A percentile compares a stretch with the other conserved stretches of the same genome.
Evolutionary conservation across 2,888 invertebrate species (phyloP).

Genomic region (Aethes cnicana): DNA sequence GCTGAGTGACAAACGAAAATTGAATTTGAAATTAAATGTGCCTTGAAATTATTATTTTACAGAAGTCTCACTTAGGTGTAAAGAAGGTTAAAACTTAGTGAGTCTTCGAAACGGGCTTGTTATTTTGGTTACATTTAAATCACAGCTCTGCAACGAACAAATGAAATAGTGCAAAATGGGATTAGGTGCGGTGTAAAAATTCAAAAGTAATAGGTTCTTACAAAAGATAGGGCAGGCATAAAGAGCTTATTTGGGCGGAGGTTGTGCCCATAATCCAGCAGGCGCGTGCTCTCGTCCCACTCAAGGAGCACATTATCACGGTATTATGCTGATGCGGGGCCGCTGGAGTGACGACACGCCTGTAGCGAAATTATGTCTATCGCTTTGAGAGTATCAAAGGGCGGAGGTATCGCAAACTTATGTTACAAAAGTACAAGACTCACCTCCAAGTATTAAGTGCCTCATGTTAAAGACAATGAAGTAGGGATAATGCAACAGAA

Average conservation of each 20-base stretch:
- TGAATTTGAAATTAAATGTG: constrained; percentile 45
- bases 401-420: constrained; percentile 1
- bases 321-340: constrained; percentile 76
- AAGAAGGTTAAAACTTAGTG: constrained; percentile 39
- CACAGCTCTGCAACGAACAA: neutral
- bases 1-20: constrained; percentile 40
- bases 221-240: constrained; percentile 54
- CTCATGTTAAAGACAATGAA: neutral
- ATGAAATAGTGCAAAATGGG: neutral
- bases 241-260: constrained; percentile 66
- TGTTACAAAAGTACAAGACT: too few relatives aligned
- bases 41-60: constrained; percentile 41
- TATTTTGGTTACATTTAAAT: constrained; percentile 22
- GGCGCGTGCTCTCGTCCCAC: constrained; percentile 62
- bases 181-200: constrained; percentile 35
- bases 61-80: constrained; percentile 41
- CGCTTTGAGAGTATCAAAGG: neutral
- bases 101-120: constrained; percentile 24
- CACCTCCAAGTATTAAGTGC: too few relatives aligned
- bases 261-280: constrained; percentile 70
- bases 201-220: constrained; percentile 46
- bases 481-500: neutral
- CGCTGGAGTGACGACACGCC: constrained; percentile 51
- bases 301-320: constrained; percentile 73
- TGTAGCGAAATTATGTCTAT: constrained; percentile 45